Evolutionary conservation across 2,113 vertebrate species (phyloP), one percentile per base, ranked within the genome.

Genomic region (Limanda limanda): DNA sequence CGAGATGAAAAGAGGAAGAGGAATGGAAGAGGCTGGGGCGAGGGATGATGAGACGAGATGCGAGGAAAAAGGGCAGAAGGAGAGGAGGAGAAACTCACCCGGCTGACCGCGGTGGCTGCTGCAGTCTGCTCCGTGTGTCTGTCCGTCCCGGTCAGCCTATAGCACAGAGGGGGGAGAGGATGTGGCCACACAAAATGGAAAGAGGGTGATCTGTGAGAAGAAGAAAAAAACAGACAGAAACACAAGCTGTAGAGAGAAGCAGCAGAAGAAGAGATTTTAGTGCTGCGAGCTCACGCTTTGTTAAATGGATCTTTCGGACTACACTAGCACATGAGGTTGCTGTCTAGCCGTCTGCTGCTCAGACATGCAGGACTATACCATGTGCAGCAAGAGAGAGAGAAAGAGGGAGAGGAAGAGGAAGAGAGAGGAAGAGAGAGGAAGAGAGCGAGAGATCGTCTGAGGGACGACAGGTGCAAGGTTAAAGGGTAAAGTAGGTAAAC

Each of bases 281-380:
- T 47, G 72, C 66, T 65, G 68, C 87, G 65, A 73, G 68, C 71
- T 58, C 67, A 54, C 81, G 88, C 88, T 87, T 89, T 89, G 82
- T 87, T 82, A 68, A 81, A 83, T 45, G 66, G 82, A 87, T 81
- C 66, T 31, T 70, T 86, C 13, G 52, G 67, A 76, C 54, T 20
- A 17, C 7, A 51, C 47, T 40, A 79, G 84, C 76, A 76, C 85
- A 83, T 45, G 74, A 87, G 77, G 86, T 79, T 89, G 40, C 84
- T 78, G 91, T 90, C 91, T 92, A 69, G 92, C 89, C 84, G 89
- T 93, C 90, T 91, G 85, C 85, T 91, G 90, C 85, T 92, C 92
- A 92, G 92, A 92, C 92, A 92, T 92, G 88, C 91, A 90, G 88
- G 92, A 90, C 87, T 87, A 70, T 84, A 90, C 88, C 89, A 89